Evolutionary conservation across 2,888 invertebrate species (phyloP).

Genomic region (Furcula furcula): DNA sequence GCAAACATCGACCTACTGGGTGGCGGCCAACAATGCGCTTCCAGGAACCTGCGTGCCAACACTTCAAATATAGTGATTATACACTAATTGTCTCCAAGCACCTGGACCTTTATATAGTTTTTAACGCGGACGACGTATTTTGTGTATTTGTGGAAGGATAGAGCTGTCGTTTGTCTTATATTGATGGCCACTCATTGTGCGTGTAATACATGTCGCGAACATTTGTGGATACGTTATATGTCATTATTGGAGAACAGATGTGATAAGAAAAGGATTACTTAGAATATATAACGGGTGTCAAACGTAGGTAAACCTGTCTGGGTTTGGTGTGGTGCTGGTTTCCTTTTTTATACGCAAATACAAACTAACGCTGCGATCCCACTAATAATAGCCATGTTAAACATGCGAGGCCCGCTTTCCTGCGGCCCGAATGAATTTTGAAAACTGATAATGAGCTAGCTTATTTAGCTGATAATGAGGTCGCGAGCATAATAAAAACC

Average conservation of each 20-base stretch:
- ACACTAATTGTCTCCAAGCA: conserved; percentile 70
- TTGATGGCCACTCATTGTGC: conserved; percentile 57
- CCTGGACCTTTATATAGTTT: conserved; percentile 74
- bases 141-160: conserved; percentile 38
- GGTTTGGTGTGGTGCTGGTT: too few species aligned
- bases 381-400: too few species aligned
- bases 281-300: conserved; percentile 1
- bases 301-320: too few species aligned
- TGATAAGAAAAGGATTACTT: conserved; percentile 4
- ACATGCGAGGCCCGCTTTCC: too few species aligned
- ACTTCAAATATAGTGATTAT: conserved; percentile 77
- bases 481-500: too few species aligned
- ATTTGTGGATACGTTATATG: conserved; percentile 25
- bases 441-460: too few species aligned
- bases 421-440: too few species aligned
- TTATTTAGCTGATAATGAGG: too few species aligned
- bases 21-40: conserved; percentile 71
- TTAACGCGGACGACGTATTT: conserved; percentile 65
- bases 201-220: conserved; percentile 54
- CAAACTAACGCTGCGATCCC: too few species aligned
- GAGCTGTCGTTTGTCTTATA: conserved; percentile 48
- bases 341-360: too few species aligned
- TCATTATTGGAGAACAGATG: conserved; percentile 25
- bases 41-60: conserved; percentile 74
- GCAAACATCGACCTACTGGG: conserved; percentile 76